Base-by-base conservation (phyloP, 2,113 vertebrate species). In the Malurus melanocephalus region DNA sequence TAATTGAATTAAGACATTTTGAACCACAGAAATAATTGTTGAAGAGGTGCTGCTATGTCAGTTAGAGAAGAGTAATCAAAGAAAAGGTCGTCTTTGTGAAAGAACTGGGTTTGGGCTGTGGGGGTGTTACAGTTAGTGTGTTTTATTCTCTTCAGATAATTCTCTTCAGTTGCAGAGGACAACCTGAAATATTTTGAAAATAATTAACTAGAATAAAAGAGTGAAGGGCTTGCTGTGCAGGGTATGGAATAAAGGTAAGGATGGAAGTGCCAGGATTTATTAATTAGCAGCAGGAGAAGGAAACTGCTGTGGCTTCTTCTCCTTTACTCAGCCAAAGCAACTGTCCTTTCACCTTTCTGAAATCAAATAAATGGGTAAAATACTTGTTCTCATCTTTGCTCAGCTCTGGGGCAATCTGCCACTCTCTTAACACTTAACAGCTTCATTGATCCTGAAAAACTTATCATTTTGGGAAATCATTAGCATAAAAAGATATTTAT, bases 371-470 rank as follows among this genome's bases (percentile, higher is more conserved):
- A 46, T 16, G 4, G 23, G 67, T 91, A 33, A 57, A 83, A 24
- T 1, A 46, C 19, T n/a, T 71, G 16, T 43, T 83, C 38, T 80
- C 32, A 56, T 73, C 59, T 67, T 60, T 46, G 10, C 23, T 85
- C 51, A 91, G n/a, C 51, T 65, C 57, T 43, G 42, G n/a, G 42
- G 18, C 4, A 4, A 49, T 9, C n/a, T 90, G 52, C 48, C 30
- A 48, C 51, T 56, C 40, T 79, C 33, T 82, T 59, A 91, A 81
- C 65, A 35, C 59, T 68, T 91, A 81, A 85, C 65, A 92, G 81
- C 60, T 85, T 83, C 79, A 91, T 2, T 67, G 90, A 93, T 86
- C 83, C 84, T 89, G 69, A 94, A 87, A 87, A 94, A 66, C 52
- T 67, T 78, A 56, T 6, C 62, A 93, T 93, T 95, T 93, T 64